A percentile compares a stretch with the other conserved stretches of the same genome.
These are phyloP conservation scores for Nestor notabilis DNA, from an alignment of 2,113 vertebrate genomes.

Conservation along the genomic window DNA sequence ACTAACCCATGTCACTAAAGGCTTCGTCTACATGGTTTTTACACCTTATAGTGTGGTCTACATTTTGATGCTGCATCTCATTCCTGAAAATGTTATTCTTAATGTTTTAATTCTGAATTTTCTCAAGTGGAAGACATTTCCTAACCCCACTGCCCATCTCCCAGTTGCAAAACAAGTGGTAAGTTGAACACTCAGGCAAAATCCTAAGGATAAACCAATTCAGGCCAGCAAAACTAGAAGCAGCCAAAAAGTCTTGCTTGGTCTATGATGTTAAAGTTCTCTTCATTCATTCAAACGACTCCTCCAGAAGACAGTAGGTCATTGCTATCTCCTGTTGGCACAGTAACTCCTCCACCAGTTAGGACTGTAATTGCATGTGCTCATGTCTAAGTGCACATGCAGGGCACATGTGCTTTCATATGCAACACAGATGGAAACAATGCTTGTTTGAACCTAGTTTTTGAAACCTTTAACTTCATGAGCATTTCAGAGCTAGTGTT, in stretches of 20 bases:
- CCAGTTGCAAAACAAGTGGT: neutral
- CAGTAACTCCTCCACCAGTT: neutral
- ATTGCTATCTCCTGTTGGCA: neutral
- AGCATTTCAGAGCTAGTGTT: neutral
- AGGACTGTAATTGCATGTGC: fast-evolving
- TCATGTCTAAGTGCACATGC: fast-evolving
- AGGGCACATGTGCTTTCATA: neutral
- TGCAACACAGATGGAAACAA: fast-evolving
- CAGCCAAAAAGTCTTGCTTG: neutral
- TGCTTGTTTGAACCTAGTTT: neutral
- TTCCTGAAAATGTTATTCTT: neutral
- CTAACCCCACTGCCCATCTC: neutral
- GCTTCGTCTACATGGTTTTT: neutral
- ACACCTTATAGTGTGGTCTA: neutral
- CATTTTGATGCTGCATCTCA: neutral
- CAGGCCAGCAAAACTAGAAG: neutral
- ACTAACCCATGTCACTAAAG: neutral
- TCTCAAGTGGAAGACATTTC: neutral
- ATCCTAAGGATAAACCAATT: neutral
- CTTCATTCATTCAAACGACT: neutral
- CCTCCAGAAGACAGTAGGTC: neutral
- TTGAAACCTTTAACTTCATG: neutral
- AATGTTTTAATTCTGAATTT: neutral
- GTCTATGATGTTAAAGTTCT: neutral
- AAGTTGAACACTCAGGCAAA: neutral